Evolutionary conservation across 2,888 invertebrate species (phyloP), one percentile per base, ranked within the genome.

Genomic region (Drosophila niveifrons): DNA sequence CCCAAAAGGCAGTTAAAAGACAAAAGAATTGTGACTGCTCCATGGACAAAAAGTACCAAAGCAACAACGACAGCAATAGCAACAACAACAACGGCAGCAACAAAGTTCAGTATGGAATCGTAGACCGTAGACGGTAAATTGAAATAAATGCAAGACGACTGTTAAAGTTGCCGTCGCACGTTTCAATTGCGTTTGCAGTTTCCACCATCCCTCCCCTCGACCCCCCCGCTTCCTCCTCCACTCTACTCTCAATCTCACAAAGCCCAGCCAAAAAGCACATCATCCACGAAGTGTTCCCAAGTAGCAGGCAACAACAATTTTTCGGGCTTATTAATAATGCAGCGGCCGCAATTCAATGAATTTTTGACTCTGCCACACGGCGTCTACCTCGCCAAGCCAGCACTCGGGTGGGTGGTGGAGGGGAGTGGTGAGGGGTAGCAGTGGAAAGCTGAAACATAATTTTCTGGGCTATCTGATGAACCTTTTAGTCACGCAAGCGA

Each of bases 341-440:
- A 87, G 64, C 74, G 83, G 83, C 89, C 87, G 87, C 83, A 89
- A 87, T 89, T 87, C 87, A 89, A 89, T 87, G 87, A 89, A 87
- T 87, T 87, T 88, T 89, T 87, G 87, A 88, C 88, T 89, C 78
- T 70, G 66, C 51, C 66, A 73, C 66, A 63, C 70, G 50, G 57
- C 50, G 23, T 23, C 23, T 23, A 23, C 23, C 23, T 23, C 23
- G 6, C 23, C 23, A 23, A 23, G 23, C 2, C 9, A 31, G 31
- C 31, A 31, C 7, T 8, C 31, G 10, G 31, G 0, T 7, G 8
- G 18, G 36, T 39, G 34, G 18, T 44, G 39, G 18, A 29, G 11
- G 9, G 18, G 23, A 34, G 28, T 2, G 2, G 17, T 2, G n/a
- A 10, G 36, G 44, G 31, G 28, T 41, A 34, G n/a, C 11, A 41